These are phyloP conservation scores for Torymus texanus DNA, from an alignment of 2,888 invertebrate genomes.

Conservation along the genomic window DNA sequence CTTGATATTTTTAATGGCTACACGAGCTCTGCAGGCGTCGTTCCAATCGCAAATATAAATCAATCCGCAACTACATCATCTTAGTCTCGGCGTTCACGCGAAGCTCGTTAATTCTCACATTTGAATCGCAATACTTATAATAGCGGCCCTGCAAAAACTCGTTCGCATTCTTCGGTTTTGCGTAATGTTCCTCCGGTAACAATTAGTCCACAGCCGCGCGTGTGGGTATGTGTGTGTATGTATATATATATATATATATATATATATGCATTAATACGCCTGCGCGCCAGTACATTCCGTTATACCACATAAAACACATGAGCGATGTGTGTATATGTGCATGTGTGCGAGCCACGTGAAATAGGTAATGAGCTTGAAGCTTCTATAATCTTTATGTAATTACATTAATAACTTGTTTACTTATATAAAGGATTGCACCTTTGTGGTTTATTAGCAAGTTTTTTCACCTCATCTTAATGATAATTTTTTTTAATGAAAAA, in stretches of 20 bases:
- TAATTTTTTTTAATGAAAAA: neutral
- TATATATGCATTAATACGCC: neutral
- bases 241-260: too few species aligned
- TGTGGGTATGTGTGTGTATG: neutral
- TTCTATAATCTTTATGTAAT: slow-evolving; percentile 22
- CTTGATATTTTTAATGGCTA: slow-evolving; percentile 52
- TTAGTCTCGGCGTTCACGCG: neutral
- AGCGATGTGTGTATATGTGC: too few species aligned
- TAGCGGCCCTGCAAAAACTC: slow-evolving; percentile 36
- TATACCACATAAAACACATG: neutral
- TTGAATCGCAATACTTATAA: slow-evolving; percentile 34
- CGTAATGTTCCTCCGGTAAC: slow-evolving; percentile 37
- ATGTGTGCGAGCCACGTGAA: neutral
- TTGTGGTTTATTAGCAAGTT: neutral
- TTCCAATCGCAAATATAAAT: slow-evolving; percentile 50
- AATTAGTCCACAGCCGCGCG: slow-evolving; percentile 18
- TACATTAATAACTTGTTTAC: slow-evolving; percentile 19
- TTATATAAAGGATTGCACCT: slow-evolving; percentile 21
- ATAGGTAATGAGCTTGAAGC: slow-evolving; percentile 5
- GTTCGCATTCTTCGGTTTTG: slow-evolving; percentile 45
- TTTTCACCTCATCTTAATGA: slow-evolving; percentile 5
- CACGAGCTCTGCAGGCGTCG: slow-evolving; percentile 32
- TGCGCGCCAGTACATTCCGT: slow-evolving; percentile 1
- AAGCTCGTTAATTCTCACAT: slow-evolving; percentile 51
- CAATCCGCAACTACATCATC: slow-evolving; percentile 50